Conservation (phyloP, 1,140 invertebrate genomes). For the Aporrectodea caliginosa region DNA sequence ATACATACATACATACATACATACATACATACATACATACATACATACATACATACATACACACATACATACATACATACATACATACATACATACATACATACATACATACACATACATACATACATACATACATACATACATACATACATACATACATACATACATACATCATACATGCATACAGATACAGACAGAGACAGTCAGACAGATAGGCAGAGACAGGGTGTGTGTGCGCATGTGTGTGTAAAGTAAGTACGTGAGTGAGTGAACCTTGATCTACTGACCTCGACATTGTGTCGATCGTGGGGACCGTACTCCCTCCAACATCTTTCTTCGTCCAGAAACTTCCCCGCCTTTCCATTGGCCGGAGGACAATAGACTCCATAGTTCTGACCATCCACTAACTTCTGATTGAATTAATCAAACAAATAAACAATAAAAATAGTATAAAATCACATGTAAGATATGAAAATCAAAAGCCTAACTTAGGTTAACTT, state of each 20-base stretch:
- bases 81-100: too few species aligned
- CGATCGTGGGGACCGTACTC: constrained; percentile 69
- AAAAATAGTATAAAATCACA: neutral
- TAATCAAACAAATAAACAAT: neutral
- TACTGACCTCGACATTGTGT: neutral
- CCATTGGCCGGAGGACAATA: constrained; percentile 80
- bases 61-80: neutral
- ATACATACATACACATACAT: neutral
- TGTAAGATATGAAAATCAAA: neutral
- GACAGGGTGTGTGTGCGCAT: neutral
- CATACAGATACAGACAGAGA: too few species aligned
- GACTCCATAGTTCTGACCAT: constrained; percentile 98
- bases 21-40: neutral
- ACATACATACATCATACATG: neutral
- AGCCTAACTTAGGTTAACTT: too few species aligned
- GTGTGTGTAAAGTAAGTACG: too few species aligned
- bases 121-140: neutral
- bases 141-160: neutral
- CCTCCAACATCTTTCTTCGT: constrained; percentile 88
- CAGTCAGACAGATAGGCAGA: too few species aligned
- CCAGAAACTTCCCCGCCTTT: constrained; percentile 95
- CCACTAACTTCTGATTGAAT: constrained; percentile 79
- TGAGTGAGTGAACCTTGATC: too few species aligned
- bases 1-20: neutral
- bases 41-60: neutral